Evolutionary conservation across 2,888 invertebrate genomes (phyloP), one percentile per base, ranked within the genome.

Genomic region (Drosophila monieri): DNA sequence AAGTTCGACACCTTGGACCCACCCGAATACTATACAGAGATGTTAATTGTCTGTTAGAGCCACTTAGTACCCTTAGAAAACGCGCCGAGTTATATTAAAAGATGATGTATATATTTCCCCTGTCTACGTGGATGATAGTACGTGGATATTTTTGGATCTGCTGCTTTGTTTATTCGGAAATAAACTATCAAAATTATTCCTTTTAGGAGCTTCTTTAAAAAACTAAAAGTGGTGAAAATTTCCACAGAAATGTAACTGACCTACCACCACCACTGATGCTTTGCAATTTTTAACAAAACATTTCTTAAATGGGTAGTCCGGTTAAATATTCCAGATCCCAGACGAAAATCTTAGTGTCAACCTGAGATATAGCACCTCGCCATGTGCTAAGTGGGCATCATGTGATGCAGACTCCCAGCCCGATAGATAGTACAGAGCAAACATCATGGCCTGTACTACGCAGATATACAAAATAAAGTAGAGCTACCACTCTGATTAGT

Each of bases 371-470:
- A 44, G 35, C 53, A 59, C 74, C 73, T 58, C 37, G 27, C 32
- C 35, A 65, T 39, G 78, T 80, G 80, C 55, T 80, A 80, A 80
- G 32, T 86, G 75, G 35, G 47, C 44, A 71, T 77, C 78, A 77
- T 76, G 76, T 76, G 76, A 77, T 77, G 21, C 52, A 58, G 49
- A 41, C 25, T 53, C 57, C 23, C 21, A 23, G 46, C n/a, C 18
- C n/a, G n/a, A n/a, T 12, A 14, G 60, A 56, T 62, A 67, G 75
- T 46, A 30, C 39, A 39, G 37, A 53, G 37, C 44, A 74, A 77
- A 79, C 52, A 51, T 32, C 23, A 37, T 52, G n/a, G 14, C 35
- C 8, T 51, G 27, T 58, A 67, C 70, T 67, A 51, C 58, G 69
- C 69, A 57, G 57, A n/a, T 21, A 44, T 44, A 10, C 37, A 21